Percentiles rank a stretch among this genome's conserved stretches.
These are phyloP conservation scores for Sapayoa aenigma DNA, from an alignment of 2,113 vertebrate species.

Conservation along the genomic window DNA sequence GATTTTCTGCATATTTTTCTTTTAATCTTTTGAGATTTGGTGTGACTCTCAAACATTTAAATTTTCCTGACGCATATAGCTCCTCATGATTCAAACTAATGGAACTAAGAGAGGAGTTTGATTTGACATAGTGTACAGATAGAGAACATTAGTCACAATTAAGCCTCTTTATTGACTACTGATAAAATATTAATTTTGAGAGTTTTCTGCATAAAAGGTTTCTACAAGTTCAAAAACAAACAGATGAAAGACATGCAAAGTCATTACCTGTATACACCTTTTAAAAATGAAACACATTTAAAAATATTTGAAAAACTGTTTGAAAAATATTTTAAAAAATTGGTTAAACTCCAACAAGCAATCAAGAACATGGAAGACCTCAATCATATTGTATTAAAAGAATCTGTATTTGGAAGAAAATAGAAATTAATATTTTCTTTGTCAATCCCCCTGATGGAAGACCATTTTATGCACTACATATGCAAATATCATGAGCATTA, in stretches of 20 bases:
- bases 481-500: background rate
- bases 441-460: background rate
- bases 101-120: background rate
- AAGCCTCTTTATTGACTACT: background rate
- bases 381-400: background rate
- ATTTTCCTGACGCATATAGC: background rate
- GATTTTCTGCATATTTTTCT: background rate
- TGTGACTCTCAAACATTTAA: background rate
- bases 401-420: background rate
- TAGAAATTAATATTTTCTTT: background rate
- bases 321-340: background rate
- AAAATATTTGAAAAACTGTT: background rate
- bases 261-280: background rate
- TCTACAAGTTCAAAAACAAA: background rate
- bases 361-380: background rate
- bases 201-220: background rate
- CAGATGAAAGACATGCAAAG: background rate
- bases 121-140: background rate
- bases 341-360: background rate
- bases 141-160: conserved; percentile 14
- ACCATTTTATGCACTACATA: background rate
- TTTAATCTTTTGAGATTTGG: background rate
- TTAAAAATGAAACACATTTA: background rate
- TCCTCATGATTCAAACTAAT: background rate
- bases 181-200: conserved; percentile 1